Evolutionary conservation across 1,140 invertebrate genomes (phyloP), one percentile per base, ranked within the genome.

Genomic region (Drosophila nannoptera): DNA sequence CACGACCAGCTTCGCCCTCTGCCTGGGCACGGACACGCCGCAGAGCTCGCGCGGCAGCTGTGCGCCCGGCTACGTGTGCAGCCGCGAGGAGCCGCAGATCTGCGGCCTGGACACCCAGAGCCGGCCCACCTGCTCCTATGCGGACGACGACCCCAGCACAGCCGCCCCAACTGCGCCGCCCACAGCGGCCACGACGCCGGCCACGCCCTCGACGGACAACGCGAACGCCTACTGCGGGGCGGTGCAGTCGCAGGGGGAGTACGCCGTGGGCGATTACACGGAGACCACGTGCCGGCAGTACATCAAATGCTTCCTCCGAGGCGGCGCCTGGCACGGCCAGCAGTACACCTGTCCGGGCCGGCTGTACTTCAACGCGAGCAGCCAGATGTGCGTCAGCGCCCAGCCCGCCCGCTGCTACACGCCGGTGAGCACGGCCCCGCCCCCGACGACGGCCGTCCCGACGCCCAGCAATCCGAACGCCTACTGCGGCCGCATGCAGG

Each of bases 201-300:
- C 82, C 2, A 50, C 63, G 0, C 69, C 81, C 7, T 75, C 76
- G 0, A 64, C 76, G 2, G 59, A 35, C 29, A 60, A 86, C 64
- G 71, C 81, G 0, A 36, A 36, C 1, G 62, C 45, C 6, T 87
- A 80, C 46, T 88, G 87, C 40, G 50, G 65, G 9, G 66, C 77
- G 0, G 69, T 87, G 42, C 50, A 59, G 9, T 31, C 70, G 8
- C 11, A 43, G 38, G 83, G 75, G 0, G 35, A 56, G 11, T 88
- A 59, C 53, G 48, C 77, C 1, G 69, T 78, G 4, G 87, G 82
- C n/a, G 64, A 71, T n/a, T 69, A 75, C 49, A 33, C 70, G 8
- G 68, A 53, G 35, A 88, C 65, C 38, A 84, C 87, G 3, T 88
- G 87, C 46, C 73, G 55, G 7, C 75, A 86, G 65, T 88, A 88